A percentile compares a stretch with the other conserved stretches of the same genome.
phyloP scores from a whole-genome alignment of 2,888 invertebrate genomes.

The Diarsia brunnea region DNA sequence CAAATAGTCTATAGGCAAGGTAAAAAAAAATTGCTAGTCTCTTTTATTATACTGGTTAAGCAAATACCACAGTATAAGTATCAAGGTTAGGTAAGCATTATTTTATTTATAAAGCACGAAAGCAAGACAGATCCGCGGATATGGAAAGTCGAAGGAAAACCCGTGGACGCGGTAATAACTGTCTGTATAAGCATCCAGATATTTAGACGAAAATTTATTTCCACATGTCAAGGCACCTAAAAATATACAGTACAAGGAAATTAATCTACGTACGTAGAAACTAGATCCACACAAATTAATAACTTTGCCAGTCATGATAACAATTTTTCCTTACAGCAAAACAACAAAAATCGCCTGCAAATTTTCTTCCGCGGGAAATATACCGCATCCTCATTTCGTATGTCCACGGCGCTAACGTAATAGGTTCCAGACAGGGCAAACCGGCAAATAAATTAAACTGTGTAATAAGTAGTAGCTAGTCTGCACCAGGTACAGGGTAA shows the following conservation, averaged over 20 bases:
- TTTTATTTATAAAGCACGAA: slow-evolving; percentile 71
- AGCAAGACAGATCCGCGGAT: slow-evolving; percentile 33
- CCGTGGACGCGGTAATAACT: slow-evolving; percentile 50
- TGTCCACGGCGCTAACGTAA: slow-evolving; percentile 69
- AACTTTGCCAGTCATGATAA: neutral
- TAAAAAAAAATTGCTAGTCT: slow-evolving; percentile 55
- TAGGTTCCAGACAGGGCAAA: slow-evolving; percentile 79
- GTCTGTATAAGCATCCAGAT: too few relatives aligned
- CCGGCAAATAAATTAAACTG: slow-evolving; percentile 86
- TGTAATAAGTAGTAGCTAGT: slow-evolving; percentile 81
- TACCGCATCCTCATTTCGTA: slow-evolving; percentile 49
- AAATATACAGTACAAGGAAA: neutral
- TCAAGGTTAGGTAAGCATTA: slow-evolving; percentile 74
- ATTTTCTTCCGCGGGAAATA: neutral
- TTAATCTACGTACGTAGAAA: neutral
- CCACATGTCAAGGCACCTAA: too few relatives aligned
- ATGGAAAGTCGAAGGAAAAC: slow-evolving; percentile 9
- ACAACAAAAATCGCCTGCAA: too few relatives aligned
- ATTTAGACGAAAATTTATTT: neutral
- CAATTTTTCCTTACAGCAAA: neutral
- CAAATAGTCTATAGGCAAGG: slow-evolving; percentile 24
- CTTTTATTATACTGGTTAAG: slow-evolving; percentile 62
- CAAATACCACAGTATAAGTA: slow-evolving; percentile 67
- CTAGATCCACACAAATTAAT: neutral
- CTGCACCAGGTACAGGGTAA: slow-evolving; percentile 78